Base-by-base conservation (phyloP, 2,113 vertebrate species). In the Lagenorhynchus albirostris region DNA sequence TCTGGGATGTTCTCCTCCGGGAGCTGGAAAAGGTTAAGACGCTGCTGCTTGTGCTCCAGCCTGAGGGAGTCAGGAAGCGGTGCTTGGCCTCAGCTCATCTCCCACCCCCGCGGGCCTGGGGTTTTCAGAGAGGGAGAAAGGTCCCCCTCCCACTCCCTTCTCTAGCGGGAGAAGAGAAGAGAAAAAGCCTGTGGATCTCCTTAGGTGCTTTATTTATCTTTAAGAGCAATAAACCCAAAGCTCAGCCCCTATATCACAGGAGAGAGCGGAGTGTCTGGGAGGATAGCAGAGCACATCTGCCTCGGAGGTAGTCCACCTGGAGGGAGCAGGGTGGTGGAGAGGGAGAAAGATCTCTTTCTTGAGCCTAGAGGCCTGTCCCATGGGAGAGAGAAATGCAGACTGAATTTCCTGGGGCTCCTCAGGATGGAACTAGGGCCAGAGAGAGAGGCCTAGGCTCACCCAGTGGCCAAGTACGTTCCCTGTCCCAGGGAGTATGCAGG, bases 11-110 rank as follows among this genome's bases (percentile, higher is more conserved):
- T 98, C 90, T 77, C 96, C 92, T 97, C 14, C 8, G 92, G 98
- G 96, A 94, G 29, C 93, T 97, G 36, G 95, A 94, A 98, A 97
- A 97, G 98, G 97, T 98, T 98, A 91, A 82, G 1, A 11, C n/a
- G 38, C 93, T 94, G 63, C 94, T 81, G 73, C 71, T 97, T 3
- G 0, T 60, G 82, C 91, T 0, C 0, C 10, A n/a, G 38, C 96
- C 83, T 44, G 0, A 0, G 90, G 93, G 79, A 79, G 1, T 5
- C 50, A 71, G 55, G 93, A 96, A 83, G 70, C 79, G 8, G 36
- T 44, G 91, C 47, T 83, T 74, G 70, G 74, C 76, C 73, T 97
- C 65, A 92, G 85, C 31, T 67, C 41, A 18, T 62, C 65, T 87
- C 36, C 89, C 38, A 63, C 13, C 20, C 36, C 36, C 9, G 71